Evolutionary conservation across 2,888 invertebrate species (phyloP).

Genomic region (Eupithecia abbreviata): DNA sequence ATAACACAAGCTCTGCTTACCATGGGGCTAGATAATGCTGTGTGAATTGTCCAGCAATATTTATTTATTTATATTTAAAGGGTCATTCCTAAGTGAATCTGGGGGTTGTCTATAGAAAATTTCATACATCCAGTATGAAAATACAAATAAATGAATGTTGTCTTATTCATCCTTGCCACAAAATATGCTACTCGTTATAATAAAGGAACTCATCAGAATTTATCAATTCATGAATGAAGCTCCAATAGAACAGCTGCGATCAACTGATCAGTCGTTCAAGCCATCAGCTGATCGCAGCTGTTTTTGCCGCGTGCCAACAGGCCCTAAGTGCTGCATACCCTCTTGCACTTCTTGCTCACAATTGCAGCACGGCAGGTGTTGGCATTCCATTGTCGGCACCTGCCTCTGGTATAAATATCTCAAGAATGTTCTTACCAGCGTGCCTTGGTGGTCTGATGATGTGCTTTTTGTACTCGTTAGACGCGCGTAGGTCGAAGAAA

Average conservation of each 20-base stretch:
- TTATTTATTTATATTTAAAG: too few species aligned
- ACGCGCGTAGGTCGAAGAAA: constrained; percentile 23
- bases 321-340: constrained; percentile 45
- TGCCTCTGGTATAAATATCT: constrained; percentile 47
- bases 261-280: background rate
- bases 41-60: too few species aligned
- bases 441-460: constrained; percentile 29
- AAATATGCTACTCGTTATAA: background rate
- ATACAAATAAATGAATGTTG: background rate
- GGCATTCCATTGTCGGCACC: constrained; percentile 50
- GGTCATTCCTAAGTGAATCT: background rate
- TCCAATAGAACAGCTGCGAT: background rate
- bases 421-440: constrained; percentile 28
- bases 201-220: background rate
- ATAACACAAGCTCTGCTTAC: too few species aligned
- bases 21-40: too few species aligned
- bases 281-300: constrained; percentile 20
- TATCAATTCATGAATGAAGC: background rate
- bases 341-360: constrained; percentile 59
- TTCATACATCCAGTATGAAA: background rate
- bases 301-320: constrained; percentile 49
- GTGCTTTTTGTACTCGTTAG: constrained; percentile 29
- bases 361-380: constrained; percentile 54
- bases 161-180: background rate
- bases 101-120: background rate